Evolutionary conservation across 2,888 invertebrate genomes (phyloP).

Genomic region (Dascillus cervinus): DNA sequence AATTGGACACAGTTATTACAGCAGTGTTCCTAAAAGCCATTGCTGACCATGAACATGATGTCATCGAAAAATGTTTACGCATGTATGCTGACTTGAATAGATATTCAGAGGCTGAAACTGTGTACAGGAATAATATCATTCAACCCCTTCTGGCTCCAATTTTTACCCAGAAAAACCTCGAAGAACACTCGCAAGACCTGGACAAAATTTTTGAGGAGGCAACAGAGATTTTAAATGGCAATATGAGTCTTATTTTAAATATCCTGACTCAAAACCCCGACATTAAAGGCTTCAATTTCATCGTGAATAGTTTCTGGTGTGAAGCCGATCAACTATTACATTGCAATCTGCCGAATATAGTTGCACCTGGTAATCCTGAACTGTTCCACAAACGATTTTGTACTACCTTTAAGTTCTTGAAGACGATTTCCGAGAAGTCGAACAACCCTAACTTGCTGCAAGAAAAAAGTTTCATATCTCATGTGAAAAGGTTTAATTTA

Average conservation of each 20-base stretch:
- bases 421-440: slow-evolving; percentile 59
- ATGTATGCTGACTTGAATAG: slow-evolving; percentile 55
- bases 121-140: slow-evolving; percentile 61
- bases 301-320: slow-evolving; percentile 82
- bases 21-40: no score
- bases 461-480: slow-evolving; percentile 65
- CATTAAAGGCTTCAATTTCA: slow-evolving; percentile 62
- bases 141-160: slow-evolving; percentile 59
- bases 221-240: slow-evolving; percentile 61
- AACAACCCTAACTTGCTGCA: slow-evolving; percentile 54
- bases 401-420: slow-evolving; percentile 69
- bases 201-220: slow-evolving; percentile 65
- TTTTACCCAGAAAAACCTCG: slow-evolving; percentile 57
- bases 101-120: slow-evolving; percentile 61
- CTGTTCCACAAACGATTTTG: slow-evolving; percentile 76
- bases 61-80: slow-evolving; percentile 43
- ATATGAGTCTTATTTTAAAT: slow-evolving; percentile 55
- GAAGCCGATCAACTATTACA: slow-evolving; percentile 76
- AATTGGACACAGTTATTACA: no score
- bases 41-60: slow-evolving; percentile 20
- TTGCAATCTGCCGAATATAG: slow-evolving; percentile 74
- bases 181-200: slow-evolving; percentile 54
- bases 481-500: slow-evolving; percentile 78
- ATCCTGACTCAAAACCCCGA: no score
- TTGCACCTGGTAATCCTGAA: slow-evolving; percentile 88